A percentile compares a stretch with the other conserved stretches of the same genome.
These are phyloP conservation scores for Dryas iulia DNA, from an alignment of 1,140 invertebrate species.

Conservation along the genomic window DNA sequence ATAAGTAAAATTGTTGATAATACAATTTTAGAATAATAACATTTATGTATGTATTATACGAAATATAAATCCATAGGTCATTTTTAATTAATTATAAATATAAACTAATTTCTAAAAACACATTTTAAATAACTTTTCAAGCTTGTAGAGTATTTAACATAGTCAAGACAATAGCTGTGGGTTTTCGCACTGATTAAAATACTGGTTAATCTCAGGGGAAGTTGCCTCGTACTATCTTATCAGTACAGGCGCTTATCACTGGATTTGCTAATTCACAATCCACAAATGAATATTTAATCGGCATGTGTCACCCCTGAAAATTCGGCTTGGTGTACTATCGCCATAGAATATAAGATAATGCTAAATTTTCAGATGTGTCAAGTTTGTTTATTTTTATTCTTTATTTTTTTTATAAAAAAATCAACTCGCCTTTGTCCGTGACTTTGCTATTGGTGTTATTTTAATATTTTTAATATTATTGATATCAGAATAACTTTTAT, in stretches of 20 bases:
- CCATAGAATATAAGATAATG: slow-evolving; percentile 43
- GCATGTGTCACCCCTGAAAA: slow-evolving; percentile 72
- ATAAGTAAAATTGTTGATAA: too few species aligned
- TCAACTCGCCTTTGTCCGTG: too few species aligned
- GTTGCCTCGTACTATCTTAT: slow-evolving; percentile 39
- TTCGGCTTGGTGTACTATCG: slow-evolving; percentile 51
- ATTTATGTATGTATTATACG: too few species aligned
- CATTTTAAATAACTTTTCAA: background rate
- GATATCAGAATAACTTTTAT: too few species aligned
- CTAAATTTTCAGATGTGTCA: slow-evolving; percentile 17
- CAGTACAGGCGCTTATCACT: slow-evolving; percentile 28
- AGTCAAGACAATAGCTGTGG: background rate
- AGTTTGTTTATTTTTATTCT: background rate
- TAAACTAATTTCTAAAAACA: background rate
- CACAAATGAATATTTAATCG: slow-evolving; percentile 72
- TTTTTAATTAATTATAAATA: too few species aligned
- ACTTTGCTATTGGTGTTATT: too few species aligned
- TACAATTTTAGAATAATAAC: too few species aligned
- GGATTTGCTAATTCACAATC: slow-evolving; percentile 70
- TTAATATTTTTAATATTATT: too few species aligned
- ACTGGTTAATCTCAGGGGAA: slow-evolving; percentile 6
- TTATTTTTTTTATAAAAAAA: background rate
- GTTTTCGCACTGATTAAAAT: background rate
- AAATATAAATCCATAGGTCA: too few species aligned
- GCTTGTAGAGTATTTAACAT: background rate